A percentile compares a stretch with the other conserved stretches of the same genome.
Conservation (phyloP, 2,888 invertebrate species). For the Palloptera scutellata region DNA sequence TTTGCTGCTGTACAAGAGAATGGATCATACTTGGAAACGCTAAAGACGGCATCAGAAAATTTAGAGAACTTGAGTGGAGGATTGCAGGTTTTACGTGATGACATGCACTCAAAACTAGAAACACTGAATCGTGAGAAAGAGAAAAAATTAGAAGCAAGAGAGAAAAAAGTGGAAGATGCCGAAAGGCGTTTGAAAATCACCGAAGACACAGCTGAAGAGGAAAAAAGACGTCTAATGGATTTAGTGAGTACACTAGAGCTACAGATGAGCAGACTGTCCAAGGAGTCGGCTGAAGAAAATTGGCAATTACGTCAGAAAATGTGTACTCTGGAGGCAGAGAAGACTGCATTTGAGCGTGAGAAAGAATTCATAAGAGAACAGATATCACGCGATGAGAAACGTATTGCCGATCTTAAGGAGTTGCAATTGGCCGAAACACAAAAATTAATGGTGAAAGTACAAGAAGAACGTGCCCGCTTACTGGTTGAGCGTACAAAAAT, state of each 20-base stretch:
- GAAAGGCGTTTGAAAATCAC: conserved; percentile 55
- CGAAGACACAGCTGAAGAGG: conserved; percentile 54
- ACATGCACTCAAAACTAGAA: conserved; percentile 54
- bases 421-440: conserved; percentile 56
- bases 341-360: conserved; percentile 58
- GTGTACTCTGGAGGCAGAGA: conserved; percentile 60
- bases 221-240: conserved; percentile 59
- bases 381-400: conserved; percentile 58
- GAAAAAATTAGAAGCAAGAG: conserved; percentile 51
- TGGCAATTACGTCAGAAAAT: conserved; percentile 62
- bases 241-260: conserved; percentile 59
- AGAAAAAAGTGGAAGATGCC: conserved; percentile 55
- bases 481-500: conserved; percentile 55
- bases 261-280: conserved; percentile 56
- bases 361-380: conserved; percentile 59
- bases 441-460: conserved; percentile 51
- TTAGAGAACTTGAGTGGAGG: conserved; percentile 52
- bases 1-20: conserved; percentile 61
- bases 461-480: conserved; percentile 56
- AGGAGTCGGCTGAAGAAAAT: conserved; percentile 61
- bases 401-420: conserved; percentile 58
- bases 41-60: conserved; percentile 58
- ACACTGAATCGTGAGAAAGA: conserved; percentile 52
- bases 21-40: conserved; percentile 58
- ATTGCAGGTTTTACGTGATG: conserved; percentile 54